Percentiles rank a stretch among this genome's conserved stretches.
phyloP scores from a whole-genome alignment of 1,140 invertebrate genomes.

The Spodoptera litura region DNA sequence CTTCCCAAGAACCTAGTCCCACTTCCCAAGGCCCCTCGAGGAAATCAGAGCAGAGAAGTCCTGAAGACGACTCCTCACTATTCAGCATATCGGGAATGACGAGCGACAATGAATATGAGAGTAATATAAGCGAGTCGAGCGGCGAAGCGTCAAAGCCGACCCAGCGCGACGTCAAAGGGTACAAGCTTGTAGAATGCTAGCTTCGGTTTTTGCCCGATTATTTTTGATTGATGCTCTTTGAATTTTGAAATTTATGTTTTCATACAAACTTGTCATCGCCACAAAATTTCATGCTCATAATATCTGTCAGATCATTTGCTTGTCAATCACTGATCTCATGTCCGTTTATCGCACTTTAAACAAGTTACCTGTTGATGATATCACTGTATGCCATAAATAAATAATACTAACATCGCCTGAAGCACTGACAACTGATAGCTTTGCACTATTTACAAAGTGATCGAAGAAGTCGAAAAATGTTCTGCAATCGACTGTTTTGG shows the following conservation, averaged over 20 bases:
- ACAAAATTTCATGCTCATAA: constrained; percentile 23
- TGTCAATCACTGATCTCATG: constrained; percentile 35
- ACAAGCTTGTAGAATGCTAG: constrained; percentile 79
- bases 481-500: constrained; percentile 22
- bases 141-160: constrained; percentile 83
- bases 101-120: constrained; percentile 84
- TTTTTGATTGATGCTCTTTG: constrained; percentile 74
- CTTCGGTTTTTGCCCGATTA: constrained; percentile 75
- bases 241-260: constrained; percentile 62
- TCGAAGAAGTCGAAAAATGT: background rate
- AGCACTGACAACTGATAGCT: constrained; percentile 37
- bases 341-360: constrained; percentile 30
- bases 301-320: constrained; percentile 31
- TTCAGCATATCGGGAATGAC: constrained; percentile 86
- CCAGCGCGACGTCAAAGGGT: constrained; percentile 82
- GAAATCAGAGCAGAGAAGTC: constrained; percentile 84
- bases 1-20: constrained; percentile 80
- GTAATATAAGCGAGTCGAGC: constrained; percentile 84
- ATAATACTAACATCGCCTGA: constrained; percentile 28
- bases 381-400: constrained; percentile 22
- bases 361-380: constrained; percentile 31
- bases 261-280: constrained; percentile 38
- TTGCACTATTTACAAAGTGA: constrained; percentile 35
- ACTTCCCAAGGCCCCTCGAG: constrained; percentile 76
- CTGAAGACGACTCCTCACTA: constrained; percentile 85